Evolutionary conservation across 2,888 invertebrate genomes (phyloP), one percentile per base, ranked within the genome.

Genomic region (Diloba caeruleocephala): DNA sequence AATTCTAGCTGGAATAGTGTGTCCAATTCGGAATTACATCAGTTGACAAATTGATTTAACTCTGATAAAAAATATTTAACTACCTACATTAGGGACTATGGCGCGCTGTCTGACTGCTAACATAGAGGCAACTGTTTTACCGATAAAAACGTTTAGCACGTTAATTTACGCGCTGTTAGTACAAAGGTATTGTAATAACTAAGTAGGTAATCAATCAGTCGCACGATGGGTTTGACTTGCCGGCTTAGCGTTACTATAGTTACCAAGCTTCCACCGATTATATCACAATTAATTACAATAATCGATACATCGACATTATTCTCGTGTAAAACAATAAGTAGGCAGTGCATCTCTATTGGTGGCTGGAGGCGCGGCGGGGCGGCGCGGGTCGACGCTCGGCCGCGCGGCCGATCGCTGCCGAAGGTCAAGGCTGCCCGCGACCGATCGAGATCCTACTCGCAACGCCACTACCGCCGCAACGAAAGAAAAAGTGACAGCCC

Each of bases 401-500:
- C 88, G 88, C 84, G 84, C 89, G 88, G 82, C 90, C 89, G 88
- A 85, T 89, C 90, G 81, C 84, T 73, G 81, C 78, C 87, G 89
- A 91, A 92, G 93, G 92, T 92, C 93, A 93, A 93, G 92, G 92
- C 88, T 88, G 82, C 59, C 78, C 79, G 79, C 77, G 71, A 71
- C 80, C 84, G 78, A 82, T 82, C 84, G 85, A 79, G 83, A 85
- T 85, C 84, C 84, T 81, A 81, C 81, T 71, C 75, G 73, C 74
- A 68, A 63, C 74, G 63, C 69, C 70, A 69, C 75, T 72, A 75
- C 78, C 72, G 74, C 74, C 74, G 78, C 81, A 89, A 89, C 87
- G 92, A 93, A 92, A 92, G 87, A 92, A 93, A 93, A 93, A 93
- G 93, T 93, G 92, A 91, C 90, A 85, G 85, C 84, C 90, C 87